A percentile compares a stretch with the other conserved stretches of the same genome.
These are phyloP conservation scores for Ophion obscuratus DNA, from an alignment of 2,888 invertebrate species.

Conservation along the genomic window DNA sequence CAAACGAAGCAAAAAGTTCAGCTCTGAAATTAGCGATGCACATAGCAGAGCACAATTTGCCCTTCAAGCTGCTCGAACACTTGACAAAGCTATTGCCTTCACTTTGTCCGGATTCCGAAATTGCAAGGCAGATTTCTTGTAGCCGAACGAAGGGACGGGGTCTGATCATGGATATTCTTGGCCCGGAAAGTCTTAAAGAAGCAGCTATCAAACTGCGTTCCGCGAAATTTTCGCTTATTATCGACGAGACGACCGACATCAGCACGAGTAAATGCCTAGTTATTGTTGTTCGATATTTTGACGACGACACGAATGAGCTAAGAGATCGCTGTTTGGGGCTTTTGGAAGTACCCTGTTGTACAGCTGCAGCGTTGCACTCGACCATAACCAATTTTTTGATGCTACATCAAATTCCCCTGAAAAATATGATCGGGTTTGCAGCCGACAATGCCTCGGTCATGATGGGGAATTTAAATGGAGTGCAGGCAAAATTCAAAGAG, in stretches of 20 bases:
- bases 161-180: conserved; percentile 62
- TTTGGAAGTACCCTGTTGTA: conserved; percentile 36
- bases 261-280: conserved; percentile 56
- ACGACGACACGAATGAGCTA: conserved; percentile 11
- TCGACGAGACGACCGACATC: conserved; percentile 72
- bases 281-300: conserved; percentile 46
- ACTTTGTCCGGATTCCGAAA: conserved; percentile 35
- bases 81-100: too few species aligned
- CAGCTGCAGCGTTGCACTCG: conserved; percentile 44
- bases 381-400: conserved; percentile 40
- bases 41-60: conserved; percentile 23
- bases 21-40: conserved; percentile 17
- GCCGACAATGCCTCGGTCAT: conserved; percentile 58
- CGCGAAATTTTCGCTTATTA: conserved; percentile 65
- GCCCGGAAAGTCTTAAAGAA: conserved; percentile 45
- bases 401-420: conserved; percentile 49
- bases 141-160: conserved; percentile 29
- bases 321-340: conserved; percentile 36
- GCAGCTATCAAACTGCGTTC: conserved; percentile 49
- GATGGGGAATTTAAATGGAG: conserved; percentile 58
- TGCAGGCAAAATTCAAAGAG: conserved; percentile 47
- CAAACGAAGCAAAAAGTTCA: conserved; percentile 3
- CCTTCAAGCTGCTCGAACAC: too few species aligned
- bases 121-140: conserved; percentile 17
- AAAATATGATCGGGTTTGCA: conserved; percentile 59